Conservation (phyloP, 2,888 invertebrate genomes). For the Acronicta leporina region DNA sequence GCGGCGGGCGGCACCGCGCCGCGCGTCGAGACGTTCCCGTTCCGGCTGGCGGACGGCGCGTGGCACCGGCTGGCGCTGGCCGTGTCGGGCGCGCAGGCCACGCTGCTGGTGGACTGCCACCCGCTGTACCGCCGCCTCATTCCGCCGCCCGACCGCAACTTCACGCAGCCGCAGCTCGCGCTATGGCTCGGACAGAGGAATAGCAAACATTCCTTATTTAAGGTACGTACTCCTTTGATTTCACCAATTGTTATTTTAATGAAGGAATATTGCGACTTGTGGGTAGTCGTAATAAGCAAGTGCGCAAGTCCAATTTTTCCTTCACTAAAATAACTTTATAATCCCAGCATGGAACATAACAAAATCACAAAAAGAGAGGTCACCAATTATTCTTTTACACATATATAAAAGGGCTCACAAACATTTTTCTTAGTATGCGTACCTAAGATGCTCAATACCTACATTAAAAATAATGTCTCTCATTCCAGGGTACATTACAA, state of each 20-base stretch:
- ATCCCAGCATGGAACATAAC: no score
- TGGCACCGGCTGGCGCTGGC: constrained; percentile 96
- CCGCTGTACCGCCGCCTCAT: constrained; percentile 94
- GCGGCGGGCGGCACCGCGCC: constrained; percentile 89
- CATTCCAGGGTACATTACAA: constrained; percentile 94
- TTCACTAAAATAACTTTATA: no score
- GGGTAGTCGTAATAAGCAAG: no score
- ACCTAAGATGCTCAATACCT: no score
- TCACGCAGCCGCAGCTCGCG: constrained; percentile 92
- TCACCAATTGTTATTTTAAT: not conserved
- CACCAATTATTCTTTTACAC: no score
- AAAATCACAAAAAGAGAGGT: no score
- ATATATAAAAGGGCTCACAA: no score
- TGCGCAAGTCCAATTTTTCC: no score
- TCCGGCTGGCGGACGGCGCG: constrained; percentile 95
- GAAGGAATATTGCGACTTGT: no score
- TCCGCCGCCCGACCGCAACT: constrained; percentile 93
- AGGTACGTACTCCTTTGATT: constrained; percentile 92
- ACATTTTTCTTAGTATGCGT: no score
- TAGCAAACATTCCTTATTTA: constrained; percentile 95
- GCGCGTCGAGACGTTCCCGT: constrained; percentile 96
- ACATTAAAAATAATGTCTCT: not conserved
- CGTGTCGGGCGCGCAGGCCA: constrained; percentile 95
- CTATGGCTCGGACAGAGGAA: constrained; percentile 97
- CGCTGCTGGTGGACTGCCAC: constrained; percentile 96